These are phyloP conservation scores for Alca torda DNA, from an alignment of 2,797 vertebrate species.

Conservation along the genomic window DNA sequence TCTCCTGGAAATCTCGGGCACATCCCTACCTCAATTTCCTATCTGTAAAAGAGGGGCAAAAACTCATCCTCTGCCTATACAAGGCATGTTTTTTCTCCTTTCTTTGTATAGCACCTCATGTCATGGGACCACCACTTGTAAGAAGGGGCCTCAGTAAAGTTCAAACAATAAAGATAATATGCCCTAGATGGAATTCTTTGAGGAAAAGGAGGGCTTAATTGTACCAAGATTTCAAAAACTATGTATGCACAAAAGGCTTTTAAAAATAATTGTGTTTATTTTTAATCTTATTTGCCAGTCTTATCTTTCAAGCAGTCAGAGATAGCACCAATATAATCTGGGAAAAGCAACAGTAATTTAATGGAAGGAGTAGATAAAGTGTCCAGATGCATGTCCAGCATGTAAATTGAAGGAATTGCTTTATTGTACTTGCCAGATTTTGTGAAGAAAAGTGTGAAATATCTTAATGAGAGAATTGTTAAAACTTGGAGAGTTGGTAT, in stretches of 20 bases:
- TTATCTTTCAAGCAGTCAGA: slow-evolving; percentile 59
- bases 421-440: slow-evolving; percentile 30
- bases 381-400: slow-evolving; percentile 47
- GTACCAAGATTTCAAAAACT: slow-evolving; percentile 2
- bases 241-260: slow-evolving; percentile 39
- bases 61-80: not conserved
- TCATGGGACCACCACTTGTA: not conserved
- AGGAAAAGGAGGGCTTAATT: slow-evolving; percentile 9
- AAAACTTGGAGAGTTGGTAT: not conserved
- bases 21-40: not conserved
- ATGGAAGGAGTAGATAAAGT: slow-evolving; percentile 60
- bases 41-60: not conserved
- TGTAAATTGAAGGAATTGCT: slow-evolving; percentile 53
- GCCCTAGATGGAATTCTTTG: not conserved
- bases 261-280: slow-evolving; percentile 68
- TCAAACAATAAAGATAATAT: not conserved
- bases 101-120: not conserved
- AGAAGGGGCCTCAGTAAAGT: not conserved
- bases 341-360: slow-evolving; percentile 58
- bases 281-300: slow-evolving; percentile 57
- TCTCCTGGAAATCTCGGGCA: not conserved
- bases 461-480: slow-evolving; percentile 29
- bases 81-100: not conserved
- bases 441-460: slow-evolving; percentile 28
- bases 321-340: slow-evolving; percentile 62